Percentiles rank a stretch among this genome's conserved stretches.
These are phyloP conservation scores for Pseudochromis fuscus DNA, from an alignment of 2,797 vertebrate genomes.

Conservation along the genomic window DNA sequence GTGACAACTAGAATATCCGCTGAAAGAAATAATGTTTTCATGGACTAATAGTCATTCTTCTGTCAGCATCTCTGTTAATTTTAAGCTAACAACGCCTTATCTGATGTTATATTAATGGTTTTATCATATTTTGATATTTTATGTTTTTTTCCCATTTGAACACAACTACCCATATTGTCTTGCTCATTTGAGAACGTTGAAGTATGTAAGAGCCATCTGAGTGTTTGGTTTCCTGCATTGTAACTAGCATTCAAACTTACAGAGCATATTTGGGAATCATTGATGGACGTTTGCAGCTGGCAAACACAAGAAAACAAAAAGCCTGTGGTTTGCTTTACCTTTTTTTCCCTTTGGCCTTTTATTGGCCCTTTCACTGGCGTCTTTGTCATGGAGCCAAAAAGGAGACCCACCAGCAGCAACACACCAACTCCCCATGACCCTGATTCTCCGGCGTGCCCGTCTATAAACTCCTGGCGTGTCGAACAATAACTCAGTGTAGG, in stretches of 20 bases:
- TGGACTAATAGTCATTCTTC: no score
- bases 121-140: no score
- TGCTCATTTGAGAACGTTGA: no score
- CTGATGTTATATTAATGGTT: no score
- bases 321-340: slow-evolving; percentile 12
- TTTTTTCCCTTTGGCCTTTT: slow-evolving; percentile 31
- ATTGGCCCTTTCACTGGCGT: slow-evolving; percentile 30
- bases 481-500: slow-evolving; percentile 68
- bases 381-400: slow-evolving; percentile 46
- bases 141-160: no score
- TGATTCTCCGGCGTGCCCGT: slow-evolving; percentile 29
- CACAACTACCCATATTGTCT: no score
- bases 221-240: no score
- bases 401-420: slow-evolving; percentile 30
- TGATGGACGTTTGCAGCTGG: neutral
- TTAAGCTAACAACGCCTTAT: no score
- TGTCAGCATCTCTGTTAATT: no score
- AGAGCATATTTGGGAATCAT: neutral
- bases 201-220: no score
- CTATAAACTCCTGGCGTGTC: slow-evolving; percentile 26
- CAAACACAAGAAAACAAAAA: slow-evolving; percentile 31
- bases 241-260: neutral
- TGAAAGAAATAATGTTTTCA: no score
- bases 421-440: slow-evolving; percentile 58
- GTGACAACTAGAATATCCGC: no score